Evolutionary conservation across 2,888 invertebrate species (phyloP).

Genomic region (Prosopocoilus inquinatus): DNA sequence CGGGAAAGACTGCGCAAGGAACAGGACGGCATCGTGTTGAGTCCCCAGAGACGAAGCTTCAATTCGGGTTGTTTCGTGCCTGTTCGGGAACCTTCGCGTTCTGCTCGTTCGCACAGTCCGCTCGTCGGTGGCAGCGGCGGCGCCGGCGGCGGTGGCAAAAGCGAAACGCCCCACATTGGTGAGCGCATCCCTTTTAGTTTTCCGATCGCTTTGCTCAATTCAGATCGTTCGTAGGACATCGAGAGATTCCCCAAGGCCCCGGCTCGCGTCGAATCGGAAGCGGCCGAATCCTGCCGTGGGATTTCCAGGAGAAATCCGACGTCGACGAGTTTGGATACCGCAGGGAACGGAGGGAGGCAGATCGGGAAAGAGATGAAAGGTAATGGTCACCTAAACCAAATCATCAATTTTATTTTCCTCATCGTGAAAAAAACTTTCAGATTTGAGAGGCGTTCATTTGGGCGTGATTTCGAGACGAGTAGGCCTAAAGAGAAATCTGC

Average conservation of each 20-base stretch:
- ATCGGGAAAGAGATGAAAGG: conserved; percentile 34
- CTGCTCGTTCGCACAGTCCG: conserved; percentile 38
- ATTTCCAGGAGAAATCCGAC: conserved; percentile 42
- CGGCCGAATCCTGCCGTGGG: conserved; percentile 74
- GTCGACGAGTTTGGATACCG: conserved; percentile 33
- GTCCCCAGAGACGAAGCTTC: conserved; percentile 83
- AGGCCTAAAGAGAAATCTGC: conserved; percentile 32
- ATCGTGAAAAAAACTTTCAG: conserved; percentile 22
- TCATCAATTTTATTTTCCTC: background rate
- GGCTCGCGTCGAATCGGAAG: conserved; percentile 73
- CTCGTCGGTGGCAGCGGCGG: background rate
- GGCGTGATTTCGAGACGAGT: conserved; percentile 55
- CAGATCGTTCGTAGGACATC: conserved; percentile 32
- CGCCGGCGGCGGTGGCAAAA: too few relatives aligned
- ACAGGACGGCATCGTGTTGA: conserved; percentile 79
- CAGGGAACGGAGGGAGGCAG: conserved; percentile 32
- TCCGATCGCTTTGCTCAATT: background rate
- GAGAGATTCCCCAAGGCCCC: conserved; percentile 39
- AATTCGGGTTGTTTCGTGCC: conserved; percentile 83
- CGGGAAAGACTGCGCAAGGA: conserved; percentile 78
- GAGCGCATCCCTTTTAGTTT: background rate
- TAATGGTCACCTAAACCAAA: conserved; percentile 10
- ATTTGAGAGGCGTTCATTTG: conserved; percentile 59
- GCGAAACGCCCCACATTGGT: background rate
- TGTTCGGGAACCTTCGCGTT: conserved; percentile 46